Base-by-base conservation (phyloP, 2,113 vertebrate species). In the Tiliqua scincoides region DNA sequence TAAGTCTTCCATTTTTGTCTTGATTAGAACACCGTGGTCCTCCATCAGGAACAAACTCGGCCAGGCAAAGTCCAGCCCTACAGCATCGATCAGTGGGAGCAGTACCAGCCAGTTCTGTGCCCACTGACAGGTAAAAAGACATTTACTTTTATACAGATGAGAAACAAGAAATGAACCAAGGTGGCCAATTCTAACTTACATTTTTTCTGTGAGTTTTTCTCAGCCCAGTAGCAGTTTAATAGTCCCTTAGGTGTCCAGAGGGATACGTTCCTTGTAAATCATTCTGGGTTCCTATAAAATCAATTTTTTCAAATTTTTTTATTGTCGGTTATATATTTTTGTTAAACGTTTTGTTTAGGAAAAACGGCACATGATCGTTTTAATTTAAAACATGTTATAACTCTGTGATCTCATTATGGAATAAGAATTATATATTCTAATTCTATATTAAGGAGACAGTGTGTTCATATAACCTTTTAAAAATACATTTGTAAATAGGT, bases 11-110 rank as follows among this genome's bases (percentile, higher is more conserved):
- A 1, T 73, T 83, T 92, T 88, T 93, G 88, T 75, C 40, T 93
- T 75, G 93, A 76, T 82, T 86, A 96, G 98, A 99, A 82, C 98
- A 98, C 86, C 98, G 95, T 3, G 97, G 98, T 61, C 98, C 99
- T 84, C 97, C 98, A 0, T 99, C 99, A 4, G 98, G 97, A 93
- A 97, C 97, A 35, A 99, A 98, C 92, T 99, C 99, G 0, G 98
- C 98, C 91, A 96, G 96, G 93, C 98, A 99, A 91, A 99, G 99
- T 85, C 99, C 99, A 0, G 98, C 97, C 2, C 93, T 96, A 1
- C 98, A 98, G 87, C 98, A 99, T 95, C 96, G 97, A 93, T 95
- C 97, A 0, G 62, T 97, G 94, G 98, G 96, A 78, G 94, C 97
- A 14, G 94, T 97, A 30, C 96, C 95, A 32, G 83, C 94, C 92